Evolutionary conservation across 2,797 vertebrate species (phyloP), one percentile per base, ranked within the genome.

Genomic region (Ceryle rudis): DNA sequence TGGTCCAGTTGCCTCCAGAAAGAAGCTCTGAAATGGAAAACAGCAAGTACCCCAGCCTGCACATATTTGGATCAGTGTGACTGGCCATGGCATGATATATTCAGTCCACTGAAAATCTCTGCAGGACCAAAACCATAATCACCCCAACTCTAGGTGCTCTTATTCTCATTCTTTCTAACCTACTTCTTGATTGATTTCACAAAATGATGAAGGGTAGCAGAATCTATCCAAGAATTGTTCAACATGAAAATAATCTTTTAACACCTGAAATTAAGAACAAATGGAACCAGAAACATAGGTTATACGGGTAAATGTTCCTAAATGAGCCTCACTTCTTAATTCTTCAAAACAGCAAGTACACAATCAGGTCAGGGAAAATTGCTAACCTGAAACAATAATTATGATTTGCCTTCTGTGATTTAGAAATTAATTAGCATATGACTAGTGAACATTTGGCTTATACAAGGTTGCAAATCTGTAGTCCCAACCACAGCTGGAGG

Each of bases 361-460:
- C 75, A 96, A 78, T 73, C 90, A 94, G 92, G 95, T 96, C 90
- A 90, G 80, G 69, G 70, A 86, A 75, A 94, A 86, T 11, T 67
- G 55, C 65, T 89, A 92, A 97, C 90, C 85, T 81, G 84, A 93
- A 97, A 95, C 87, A 97, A 95, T 94, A 91, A 94, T 97, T 95
- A 87, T 28, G 31, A 94, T 94, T 93, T 93, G 70, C 79, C 91
- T 97, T 95, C 96, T 95, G 94, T 94, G 84, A 96, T 93, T 95
- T 97, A 67, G 80, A 31, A 87, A 97, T 96, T 97, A 93, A 89
- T 96, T 95, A 97, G 86, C 79, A 92, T 75, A 93, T 84, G 75
- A 93, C 75, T 95, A 79, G 67, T 72, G 67, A 77, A 86, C 75
- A 95, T 93, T 95, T 93, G 70, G 69, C 4, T 90, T 93, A 92